Evolutionary conservation across 2,113 vertebrate species (phyloP), one percentile per base, ranked within the genome.

Genomic region (Indicator indicator): DNA sequence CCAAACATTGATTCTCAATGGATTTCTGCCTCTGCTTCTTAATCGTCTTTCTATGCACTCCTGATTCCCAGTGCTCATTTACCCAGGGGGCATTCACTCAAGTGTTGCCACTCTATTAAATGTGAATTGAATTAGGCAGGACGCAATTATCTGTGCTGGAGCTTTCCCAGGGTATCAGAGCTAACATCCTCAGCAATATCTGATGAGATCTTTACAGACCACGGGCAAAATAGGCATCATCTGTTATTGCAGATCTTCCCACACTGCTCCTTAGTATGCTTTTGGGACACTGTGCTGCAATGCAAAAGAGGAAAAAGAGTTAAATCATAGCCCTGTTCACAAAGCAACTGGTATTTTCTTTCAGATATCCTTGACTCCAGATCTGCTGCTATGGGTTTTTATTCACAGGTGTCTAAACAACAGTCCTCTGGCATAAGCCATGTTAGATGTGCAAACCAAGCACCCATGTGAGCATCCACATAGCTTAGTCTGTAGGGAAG

Each of bases 91-190:
- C 44, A 78, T 56, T 81, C 54, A 44, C 50, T 86, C 71, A 56
- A 94, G 16, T 46, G 52, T 48, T 96, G 65, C 80, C 86, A 75
- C 38, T 81, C 48, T 84, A 50, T 65, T 86, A 95, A 83, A 82
- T 28, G 8, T 62, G 83, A 92, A 92, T 54, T 90, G 79, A 91
- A 81, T 93, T 75, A 93, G 80, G 58, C 86, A 92, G 90, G 50
- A 94, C 90, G 50, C 86, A 95, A 90, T 94, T 95, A 84, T 46
- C 86, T 79, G 32, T 56, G 67, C 65, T 96, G 92, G 94, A 95
- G 88, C 30, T 93, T 96, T 96, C 92, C 83, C 96, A 96, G 90
- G 77, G 36, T 86, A 90, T 81, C 83, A 90, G 76, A 90, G 67
- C 70, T 94, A 77, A 90, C 86, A 86, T 86, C 62, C 67, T 72